Conservation (phyloP, 2,797 vertebrate genomes). For the Rhinichthys osculus region DNA sequence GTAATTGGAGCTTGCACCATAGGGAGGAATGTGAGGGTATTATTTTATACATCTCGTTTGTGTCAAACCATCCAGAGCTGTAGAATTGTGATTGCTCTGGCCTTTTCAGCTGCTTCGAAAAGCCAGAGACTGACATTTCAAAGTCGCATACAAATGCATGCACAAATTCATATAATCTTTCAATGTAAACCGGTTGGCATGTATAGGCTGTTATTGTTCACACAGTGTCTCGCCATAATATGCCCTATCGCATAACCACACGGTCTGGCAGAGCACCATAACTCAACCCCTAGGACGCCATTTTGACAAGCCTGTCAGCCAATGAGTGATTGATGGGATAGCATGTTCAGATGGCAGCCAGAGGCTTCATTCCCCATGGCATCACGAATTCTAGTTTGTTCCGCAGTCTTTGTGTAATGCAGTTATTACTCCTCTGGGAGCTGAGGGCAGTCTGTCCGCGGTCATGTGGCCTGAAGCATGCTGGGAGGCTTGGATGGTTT, state of each 20-base stretch:
- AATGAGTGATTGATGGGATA: constrained; percentile 37
- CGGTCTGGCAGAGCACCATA: constrained; percentile 33
- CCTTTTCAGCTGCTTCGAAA: constrained; percentile 32
- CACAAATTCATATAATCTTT: constrained; percentile 38
- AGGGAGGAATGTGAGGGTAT: constrained; percentile 38
- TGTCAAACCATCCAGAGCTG: constrained; percentile 40
- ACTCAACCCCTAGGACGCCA: constrained; percentile 29
- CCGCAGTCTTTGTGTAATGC: constrained; percentile 17
- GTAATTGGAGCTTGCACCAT: constrained; percentile 34
- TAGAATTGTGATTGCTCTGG: constrained; percentile 31
- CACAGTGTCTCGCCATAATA: constrained; percentile 3
- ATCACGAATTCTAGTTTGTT: constrained; percentile 20
- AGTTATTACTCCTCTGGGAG: constrained; percentile 20
- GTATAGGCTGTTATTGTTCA: constrained; percentile 28
- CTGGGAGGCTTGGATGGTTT: constrained; percentile 8
- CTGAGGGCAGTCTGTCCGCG: neutral
- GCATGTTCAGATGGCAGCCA: constrained; percentile 27
- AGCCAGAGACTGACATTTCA: constrained; percentile 34
- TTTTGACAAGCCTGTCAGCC: constrained; percentile 43
- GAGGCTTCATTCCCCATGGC: constrained; percentile 15
- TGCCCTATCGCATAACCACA: constrained; percentile 33
- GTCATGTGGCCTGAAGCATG: constrained; percentile 27
- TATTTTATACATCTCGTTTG: constrained; percentile 36
- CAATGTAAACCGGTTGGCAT: constrained; percentile 5
- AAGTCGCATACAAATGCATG: constrained; percentile 28